These are phyloP conservation scores for Siniperca obscura DNA, from an alignment of 2,797 vertebrate genomes.

Conservation along the genomic window DNA sequence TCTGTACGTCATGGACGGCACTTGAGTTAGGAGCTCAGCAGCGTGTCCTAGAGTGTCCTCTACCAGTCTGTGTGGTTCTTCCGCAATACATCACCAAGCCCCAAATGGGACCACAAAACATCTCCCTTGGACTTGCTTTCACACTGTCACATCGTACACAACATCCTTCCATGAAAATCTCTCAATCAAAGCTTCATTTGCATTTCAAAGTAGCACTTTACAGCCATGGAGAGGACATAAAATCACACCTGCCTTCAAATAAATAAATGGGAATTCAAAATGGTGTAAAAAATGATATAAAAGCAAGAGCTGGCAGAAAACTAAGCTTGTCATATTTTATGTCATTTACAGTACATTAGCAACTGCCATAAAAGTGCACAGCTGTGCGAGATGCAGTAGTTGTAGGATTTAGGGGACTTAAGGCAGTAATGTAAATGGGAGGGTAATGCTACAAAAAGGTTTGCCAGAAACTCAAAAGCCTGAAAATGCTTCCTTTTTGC, in stretches of 20 bases:
- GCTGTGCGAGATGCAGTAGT: slow-evolving; percentile 77
- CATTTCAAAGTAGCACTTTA: slow-evolving; percentile 86
- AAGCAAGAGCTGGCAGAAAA: slow-evolving; percentile 78
- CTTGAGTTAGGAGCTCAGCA: slow-evolving; percentile 30
- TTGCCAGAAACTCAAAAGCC: slow-evolving; percentile 65
- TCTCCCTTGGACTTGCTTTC: slow-evolving; percentile 68
- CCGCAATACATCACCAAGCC: slow-evolving; percentile 48
- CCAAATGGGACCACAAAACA: slow-evolving; percentile 62
- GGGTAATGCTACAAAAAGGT: slow-evolving; percentile 72
- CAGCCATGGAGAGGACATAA: slow-evolving; percentile 82
- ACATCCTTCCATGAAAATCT: slow-evolving; percentile 72
- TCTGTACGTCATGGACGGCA: slow-evolving; percentile 27
- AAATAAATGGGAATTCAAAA: slow-evolving; percentile 84
- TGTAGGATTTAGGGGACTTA: slow-evolving; percentile 78
- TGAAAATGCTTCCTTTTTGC: slow-evolving; percentile 52
- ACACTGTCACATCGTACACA: slow-evolving; percentile 60
- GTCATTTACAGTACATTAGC: slow-evolving; percentile 85
- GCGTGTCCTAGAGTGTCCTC: slow-evolving; percentile 59
- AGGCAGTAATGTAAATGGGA: slow-evolving; percentile 79
- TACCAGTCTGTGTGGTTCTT: slow-evolving; percentile 37
- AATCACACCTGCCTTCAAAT: slow-evolving; percentile 87
- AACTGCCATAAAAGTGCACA: slow-evolving; percentile 84
- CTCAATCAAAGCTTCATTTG: slow-evolving; percentile 84
- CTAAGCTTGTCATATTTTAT: slow-evolving; percentile 84
- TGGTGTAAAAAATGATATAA: slow-evolving; percentile 80